Evolutionary conservation across 2,797 vertebrate genomes (phyloP).

Genomic region (Vultur gryphus): DNA sequence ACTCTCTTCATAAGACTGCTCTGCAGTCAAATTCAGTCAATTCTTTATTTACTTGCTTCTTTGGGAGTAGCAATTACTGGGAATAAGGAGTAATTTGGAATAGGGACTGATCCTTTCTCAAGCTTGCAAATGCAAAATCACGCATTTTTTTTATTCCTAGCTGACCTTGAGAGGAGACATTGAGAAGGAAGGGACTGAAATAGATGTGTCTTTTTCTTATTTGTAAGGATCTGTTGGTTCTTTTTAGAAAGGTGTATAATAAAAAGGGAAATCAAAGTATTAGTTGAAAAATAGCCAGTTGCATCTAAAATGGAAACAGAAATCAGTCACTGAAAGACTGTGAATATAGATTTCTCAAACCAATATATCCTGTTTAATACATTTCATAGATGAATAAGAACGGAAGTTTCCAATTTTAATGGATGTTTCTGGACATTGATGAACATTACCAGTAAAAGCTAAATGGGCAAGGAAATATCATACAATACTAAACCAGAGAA

Average conservation of each 20-base stretch:
- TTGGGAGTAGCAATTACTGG: neutral
- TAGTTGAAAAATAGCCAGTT: neutral
- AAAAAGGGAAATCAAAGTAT: neutral
- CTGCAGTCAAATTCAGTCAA: neutral
- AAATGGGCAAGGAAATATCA: neutral
- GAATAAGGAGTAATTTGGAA: neutral
- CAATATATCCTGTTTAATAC: neutral
- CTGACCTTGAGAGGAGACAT: neutral
- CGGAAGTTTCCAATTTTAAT: neutral
- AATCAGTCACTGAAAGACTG: neutral
- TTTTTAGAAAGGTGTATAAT: neutral
- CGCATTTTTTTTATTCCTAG: neutral
- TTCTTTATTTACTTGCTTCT: neutral
- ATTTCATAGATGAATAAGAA: neutral
- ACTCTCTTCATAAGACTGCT: neutral
- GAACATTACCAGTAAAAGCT: neutral
- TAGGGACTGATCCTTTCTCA: neutral
- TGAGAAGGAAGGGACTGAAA: neutral
- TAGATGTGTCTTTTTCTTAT: neutral
- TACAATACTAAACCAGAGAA: neutral
- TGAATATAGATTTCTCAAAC: neutral
- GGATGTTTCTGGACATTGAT: neutral
- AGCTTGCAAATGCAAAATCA: neutral
- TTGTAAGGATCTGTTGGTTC: neutral
- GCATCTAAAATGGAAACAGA: neutral